Evolutionary conservation across 2,888 invertebrate genomes (phyloP).

Genomic region (Cosmopolites sordidus): DNA sequence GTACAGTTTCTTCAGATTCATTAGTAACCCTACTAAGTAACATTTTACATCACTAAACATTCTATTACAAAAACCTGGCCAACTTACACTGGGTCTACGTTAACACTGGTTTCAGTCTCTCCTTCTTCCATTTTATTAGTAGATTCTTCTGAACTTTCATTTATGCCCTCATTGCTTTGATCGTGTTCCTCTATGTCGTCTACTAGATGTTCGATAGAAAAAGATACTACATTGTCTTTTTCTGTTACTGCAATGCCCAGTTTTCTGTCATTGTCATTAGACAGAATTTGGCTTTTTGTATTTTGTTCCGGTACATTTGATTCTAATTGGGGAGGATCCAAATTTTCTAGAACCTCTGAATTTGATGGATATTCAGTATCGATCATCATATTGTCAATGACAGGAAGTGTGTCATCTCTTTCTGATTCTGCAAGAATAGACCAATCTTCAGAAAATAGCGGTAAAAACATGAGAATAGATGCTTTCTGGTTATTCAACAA

Average conservation of each 20-base stretch:
- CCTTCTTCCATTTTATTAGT: neutral
- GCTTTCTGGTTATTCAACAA: no score
- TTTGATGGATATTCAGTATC: slow-evolving; percentile 4
- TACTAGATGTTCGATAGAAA: slow-evolving; percentile 18
- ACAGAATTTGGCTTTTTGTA: neutral
- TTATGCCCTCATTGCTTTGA: slow-evolving; percentile 23
- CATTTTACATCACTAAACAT: no score
- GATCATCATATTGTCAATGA: slow-evolving; percentile 23
- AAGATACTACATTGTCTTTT: slow-evolving; percentile 21
- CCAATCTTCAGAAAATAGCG: neutral
- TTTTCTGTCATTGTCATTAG: slow-evolving; percentile 2
- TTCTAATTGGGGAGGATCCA: slow-evolving; percentile 24
- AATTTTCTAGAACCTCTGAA: slow-evolving; percentile 11
- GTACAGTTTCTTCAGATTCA: slow-evolving; percentile 8
- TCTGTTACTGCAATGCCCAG: slow-evolving; percentile 21
- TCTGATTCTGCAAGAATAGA: slow-evolving; percentile 6
- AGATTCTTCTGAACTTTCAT: slow-evolving; percentile 12
- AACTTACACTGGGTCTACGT: slow-evolving; percentile 5
- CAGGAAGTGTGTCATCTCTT: slow-evolving; percentile 18
- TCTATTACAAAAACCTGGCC: no score
- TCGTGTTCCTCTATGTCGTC: slow-evolving; percentile 15
- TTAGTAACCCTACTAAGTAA: no score
- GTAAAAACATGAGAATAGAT: no score
- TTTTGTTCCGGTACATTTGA: slow-evolving; percentile 11
- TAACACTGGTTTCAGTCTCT: neutral